Evolutionary conservation across 2,113 vertebrate species (phyloP).

Genomic region (Phaethornis superciliosus): DNA sequence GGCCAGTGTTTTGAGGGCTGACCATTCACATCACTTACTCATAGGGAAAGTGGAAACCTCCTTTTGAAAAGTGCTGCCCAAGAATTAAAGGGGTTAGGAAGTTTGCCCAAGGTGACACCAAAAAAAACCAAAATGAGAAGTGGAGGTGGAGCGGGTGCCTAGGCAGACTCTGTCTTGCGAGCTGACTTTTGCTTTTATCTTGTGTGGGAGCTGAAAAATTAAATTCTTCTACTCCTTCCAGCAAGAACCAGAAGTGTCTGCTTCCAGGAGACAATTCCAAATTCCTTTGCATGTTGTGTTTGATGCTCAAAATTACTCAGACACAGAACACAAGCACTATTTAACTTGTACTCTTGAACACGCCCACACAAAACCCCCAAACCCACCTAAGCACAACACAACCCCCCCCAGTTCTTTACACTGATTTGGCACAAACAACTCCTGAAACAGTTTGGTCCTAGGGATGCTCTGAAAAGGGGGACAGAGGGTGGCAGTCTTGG

Average conservation of each 20-base stretch:
- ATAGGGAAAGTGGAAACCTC: background rate
- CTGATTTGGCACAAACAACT: background rate
- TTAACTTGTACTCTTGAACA: background rate
- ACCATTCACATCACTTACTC: fast-evolving
- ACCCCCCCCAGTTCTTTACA: background rate
- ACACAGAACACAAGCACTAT: background rate
- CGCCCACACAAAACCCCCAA: background rate
- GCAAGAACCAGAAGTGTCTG: background rate
- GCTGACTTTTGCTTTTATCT: background rate
- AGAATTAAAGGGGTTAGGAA: background rate
- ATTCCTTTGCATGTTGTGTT: background rate
- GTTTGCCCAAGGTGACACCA: background rate
- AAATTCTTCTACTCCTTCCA: background rate
- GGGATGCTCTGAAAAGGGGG: background rate
- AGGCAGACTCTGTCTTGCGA: background rate
- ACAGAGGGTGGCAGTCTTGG: fast-evolving
- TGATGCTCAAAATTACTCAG: background rate
- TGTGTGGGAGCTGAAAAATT: background rate
- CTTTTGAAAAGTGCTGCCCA: background rate
- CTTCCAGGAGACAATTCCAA: background rate
- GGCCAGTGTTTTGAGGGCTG: background rate
- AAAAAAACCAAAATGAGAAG: background rate
- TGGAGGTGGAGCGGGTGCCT: background rate
- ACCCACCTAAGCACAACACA: background rate
- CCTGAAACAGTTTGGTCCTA: background rate